Base-by-base conservation (phyloP, 2,797 vertebrate genomes). In the Perodicticus potto region DNA sequence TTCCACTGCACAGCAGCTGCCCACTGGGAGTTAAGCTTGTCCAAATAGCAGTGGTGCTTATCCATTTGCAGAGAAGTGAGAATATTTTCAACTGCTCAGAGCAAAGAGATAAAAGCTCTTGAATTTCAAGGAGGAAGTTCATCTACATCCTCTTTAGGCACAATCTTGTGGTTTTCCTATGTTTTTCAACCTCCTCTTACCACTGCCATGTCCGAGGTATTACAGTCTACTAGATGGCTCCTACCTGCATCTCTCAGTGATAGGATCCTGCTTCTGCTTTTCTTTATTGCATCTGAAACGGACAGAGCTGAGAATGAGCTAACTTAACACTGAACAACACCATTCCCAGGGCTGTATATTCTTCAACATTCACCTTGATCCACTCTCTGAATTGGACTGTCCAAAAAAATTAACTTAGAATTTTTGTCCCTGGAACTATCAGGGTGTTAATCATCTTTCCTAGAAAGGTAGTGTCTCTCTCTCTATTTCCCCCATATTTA, bases 51-150 rank as follows among this genome's bases (percentile, higher is more conserved):
- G 29, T 0, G 32, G 8, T 70, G 76, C 87, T 80, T 73, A 57
- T 22, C 59, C 73, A 57, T 7, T 29, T 45, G 29, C 43, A 85
- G 82, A 89, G n/a, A 83, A 80, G 61, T 59, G 49, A 81, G 80
- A 43, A 49, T 65, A 34, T 53, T 85, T 53, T 74, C 70, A 85
- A 78, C 43, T 8, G 23, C n/a, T 59, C 49, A 23, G 40, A 22
- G 27, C n/a, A n/a, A 61, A 63, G 55, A 91, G 57, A 76, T 16
- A 5, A 27, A 63, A 92, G 40, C 29, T 92, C 72, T 55, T 73
- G 45, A 63, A 67, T 67, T 43, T 85, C 34, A 67, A 55, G n/a
- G 45, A 90, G 45, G 34, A 69, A 34, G 45, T 43, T 37, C 32
- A 72, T 73, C 12, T 27, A 9, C 16, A 5, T 22, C 43, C 22